Evolutionary conservation across 35 echinoderm and acorn worm genomes (phyloP).

Genomic region (Ptychodera flava): DNA sequence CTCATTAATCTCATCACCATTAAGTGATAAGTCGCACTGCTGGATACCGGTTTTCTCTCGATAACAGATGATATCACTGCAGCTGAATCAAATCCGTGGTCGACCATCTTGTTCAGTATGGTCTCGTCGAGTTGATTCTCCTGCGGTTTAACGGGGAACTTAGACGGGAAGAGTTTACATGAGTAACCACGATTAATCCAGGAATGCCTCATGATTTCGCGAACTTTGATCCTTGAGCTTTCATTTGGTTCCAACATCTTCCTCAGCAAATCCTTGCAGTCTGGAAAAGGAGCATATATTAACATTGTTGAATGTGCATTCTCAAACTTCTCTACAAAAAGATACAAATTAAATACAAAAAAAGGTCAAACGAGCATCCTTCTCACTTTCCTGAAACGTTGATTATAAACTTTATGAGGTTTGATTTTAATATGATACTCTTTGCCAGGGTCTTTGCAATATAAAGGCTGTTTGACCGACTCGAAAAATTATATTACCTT

Average conservation of each 20-base stretch:
- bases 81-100: conserved; percentile 42
- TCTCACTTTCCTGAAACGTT: not conserved
- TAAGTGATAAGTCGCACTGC: conserved; percentile 71
- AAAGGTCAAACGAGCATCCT: not conserved
- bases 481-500: too few relatives aligned
- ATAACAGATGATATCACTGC: conserved; percentile 28
- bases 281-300: conserved; percentile 15
- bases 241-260: conserved; percentile 51
- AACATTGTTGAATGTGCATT: too few relatives aligned
- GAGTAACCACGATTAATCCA: conserved; percentile 85
- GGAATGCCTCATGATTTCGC: conserved; percentile 70
- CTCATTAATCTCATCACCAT: conserved; percentile 53
- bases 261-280: conserved; percentile 63
- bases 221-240: conserved; percentile 45
- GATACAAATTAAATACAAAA: not conserved
- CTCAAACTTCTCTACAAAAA: too few relatives aligned
- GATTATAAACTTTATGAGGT: not conserved
- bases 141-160: conserved; percentile 14
- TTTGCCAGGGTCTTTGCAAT: not conserved
- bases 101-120: conserved; percentile 38
- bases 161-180: conserved; percentile 25
- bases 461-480: not conserved
- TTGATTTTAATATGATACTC: not conserved
- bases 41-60: conserved; percentile 59
- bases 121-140: conserved; percentile 21